Evolutionary conservation across 2,888 invertebrate species (phyloP).

Genomic region (Arrhopalites spinosus): DNA sequence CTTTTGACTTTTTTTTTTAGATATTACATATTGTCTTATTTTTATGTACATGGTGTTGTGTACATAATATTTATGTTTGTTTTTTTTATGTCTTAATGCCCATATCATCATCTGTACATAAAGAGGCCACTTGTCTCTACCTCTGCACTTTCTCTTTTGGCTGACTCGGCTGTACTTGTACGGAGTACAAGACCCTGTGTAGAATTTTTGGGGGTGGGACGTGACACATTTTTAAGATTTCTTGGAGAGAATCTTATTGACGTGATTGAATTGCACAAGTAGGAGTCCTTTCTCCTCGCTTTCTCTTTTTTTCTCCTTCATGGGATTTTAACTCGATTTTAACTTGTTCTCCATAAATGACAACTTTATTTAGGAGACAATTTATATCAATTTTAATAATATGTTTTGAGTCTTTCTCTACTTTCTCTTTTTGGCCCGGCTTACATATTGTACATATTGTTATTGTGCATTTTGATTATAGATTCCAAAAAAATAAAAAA

Average conservation of each 20-base stretch:
- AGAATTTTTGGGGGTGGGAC: background rate
- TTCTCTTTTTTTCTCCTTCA: background rate
- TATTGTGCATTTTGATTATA: background rate
- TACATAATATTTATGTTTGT: no score
- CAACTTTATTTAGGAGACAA: no score
- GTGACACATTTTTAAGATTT: background rate
- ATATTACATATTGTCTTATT: no score
- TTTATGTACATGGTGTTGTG: no score
- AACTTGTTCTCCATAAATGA: background rate
- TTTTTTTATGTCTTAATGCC: no score
- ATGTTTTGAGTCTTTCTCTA: background rate
- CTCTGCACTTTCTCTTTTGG: no score
- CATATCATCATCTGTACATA: no score
- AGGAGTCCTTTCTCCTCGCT: background rate
- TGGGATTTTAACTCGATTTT: background rate
- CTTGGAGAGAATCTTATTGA: slow-evolving; percentile 1
- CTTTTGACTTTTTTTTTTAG: no score
- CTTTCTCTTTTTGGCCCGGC: background rate
- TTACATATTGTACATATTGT: background rate
- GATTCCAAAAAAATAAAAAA: background rate
- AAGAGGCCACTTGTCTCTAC: no score
- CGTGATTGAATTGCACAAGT: slow-evolving; percentile 7
- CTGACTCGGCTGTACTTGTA: background rate
- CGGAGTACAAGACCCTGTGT: no score
- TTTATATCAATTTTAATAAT: background rate